Conservation (phyloP, 2,113 vertebrate genomes). For the Lontra canadensis region DNA sequence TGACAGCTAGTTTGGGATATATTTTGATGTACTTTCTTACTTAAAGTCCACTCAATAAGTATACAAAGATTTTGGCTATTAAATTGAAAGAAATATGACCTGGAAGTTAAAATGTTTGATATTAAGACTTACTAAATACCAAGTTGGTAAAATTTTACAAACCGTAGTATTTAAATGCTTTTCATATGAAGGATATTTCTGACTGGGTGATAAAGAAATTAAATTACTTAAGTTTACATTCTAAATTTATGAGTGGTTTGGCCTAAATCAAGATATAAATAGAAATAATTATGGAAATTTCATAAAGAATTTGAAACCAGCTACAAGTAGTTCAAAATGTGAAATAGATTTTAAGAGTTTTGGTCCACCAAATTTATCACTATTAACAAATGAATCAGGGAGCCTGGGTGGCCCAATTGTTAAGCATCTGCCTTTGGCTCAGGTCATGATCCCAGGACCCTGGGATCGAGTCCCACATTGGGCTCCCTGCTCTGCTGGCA, state of each 20-base stretch:
- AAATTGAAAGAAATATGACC: background rate
- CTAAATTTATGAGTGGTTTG: background rate
- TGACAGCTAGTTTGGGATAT: background rate
- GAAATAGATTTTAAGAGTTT: slow-evolving; percentile 17
- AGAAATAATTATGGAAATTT: background rate
- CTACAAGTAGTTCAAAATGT: background rate
- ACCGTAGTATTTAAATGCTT: background rate
- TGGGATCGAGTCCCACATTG: too few relatives aligned
- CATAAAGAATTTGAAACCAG: background rate
- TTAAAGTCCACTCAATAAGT: background rate
- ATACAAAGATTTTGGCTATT: background rate
- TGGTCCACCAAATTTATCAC: background rate
- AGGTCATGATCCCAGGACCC: too few relatives aligned
- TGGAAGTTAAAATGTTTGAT: background rate
- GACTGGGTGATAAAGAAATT: slow-evolving; percentile 9
- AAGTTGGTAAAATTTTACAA: background rate
- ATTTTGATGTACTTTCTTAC: background rate
- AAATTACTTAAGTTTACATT: background rate
- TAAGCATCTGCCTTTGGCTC: too few relatives aligned
- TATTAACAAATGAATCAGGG: background rate
- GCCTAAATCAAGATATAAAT: background rate
- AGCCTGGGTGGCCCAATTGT: too few relatives aligned
- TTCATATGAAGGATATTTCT: background rate
- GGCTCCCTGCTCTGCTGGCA: too few relatives aligned
- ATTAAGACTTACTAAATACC: slow-evolving; percentile 5